Percentiles rank a stretch among this genome's conserved stretches.
Evolutionary conservation across 2,113 vertebrate species (phyloP).

Genomic region (Pionites leucogaster): DNA sequence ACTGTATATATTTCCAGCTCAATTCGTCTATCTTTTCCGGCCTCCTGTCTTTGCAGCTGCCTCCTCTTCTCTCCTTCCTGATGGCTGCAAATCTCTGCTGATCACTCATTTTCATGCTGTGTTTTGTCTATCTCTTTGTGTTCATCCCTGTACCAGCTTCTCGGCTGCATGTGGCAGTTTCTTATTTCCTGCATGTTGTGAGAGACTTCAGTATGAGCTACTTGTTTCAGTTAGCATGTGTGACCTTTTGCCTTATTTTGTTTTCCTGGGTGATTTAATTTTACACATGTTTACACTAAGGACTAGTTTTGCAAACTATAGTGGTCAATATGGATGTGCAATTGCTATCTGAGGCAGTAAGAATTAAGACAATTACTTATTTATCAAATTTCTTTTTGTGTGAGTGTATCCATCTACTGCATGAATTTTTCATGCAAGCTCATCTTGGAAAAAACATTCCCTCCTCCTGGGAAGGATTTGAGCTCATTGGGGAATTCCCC

Average conservation of each 20-base stretch:
- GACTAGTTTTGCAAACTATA: constrained; percentile 58
- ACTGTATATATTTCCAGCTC: constrained; percentile 64
- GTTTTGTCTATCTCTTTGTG: constrained; percentile 72
- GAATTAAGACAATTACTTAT: constrained; percentile 71
- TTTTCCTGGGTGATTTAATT: constrained; percentile 68
- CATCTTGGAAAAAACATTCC: constrained; percentile 63
- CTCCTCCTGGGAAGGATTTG: constrained; percentile 69
- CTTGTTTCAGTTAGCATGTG: constrained; percentile 29
- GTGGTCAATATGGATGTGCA: constrained; percentile 42
- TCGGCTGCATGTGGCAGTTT: constrained; percentile 1
- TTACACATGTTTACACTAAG: constrained; percentile 62
- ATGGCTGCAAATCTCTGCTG: constrained; percentile 71
- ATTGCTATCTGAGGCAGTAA: constrained; percentile 57
- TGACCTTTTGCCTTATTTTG: constrained; percentile 64
- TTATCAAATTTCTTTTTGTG: constrained; percentile 55
- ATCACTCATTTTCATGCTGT: constrained; percentile 72
- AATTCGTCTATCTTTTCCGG: constrained; percentile 62
- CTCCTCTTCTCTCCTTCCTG: constrained; percentile 68
- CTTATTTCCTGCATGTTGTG: constrained; percentile 35
- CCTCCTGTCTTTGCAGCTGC: constrained; percentile 74
- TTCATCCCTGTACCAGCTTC: constrained; percentile 45
- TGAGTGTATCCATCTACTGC: constrained; percentile 59
- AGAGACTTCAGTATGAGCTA: constrained; percentile 18
- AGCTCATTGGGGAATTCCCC: constrained; percentile 69
- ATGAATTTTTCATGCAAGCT: constrained; percentile 72